Conservation (phyloP, 2,113 vertebrate species). For the Bungarus multicinctus region DNA sequence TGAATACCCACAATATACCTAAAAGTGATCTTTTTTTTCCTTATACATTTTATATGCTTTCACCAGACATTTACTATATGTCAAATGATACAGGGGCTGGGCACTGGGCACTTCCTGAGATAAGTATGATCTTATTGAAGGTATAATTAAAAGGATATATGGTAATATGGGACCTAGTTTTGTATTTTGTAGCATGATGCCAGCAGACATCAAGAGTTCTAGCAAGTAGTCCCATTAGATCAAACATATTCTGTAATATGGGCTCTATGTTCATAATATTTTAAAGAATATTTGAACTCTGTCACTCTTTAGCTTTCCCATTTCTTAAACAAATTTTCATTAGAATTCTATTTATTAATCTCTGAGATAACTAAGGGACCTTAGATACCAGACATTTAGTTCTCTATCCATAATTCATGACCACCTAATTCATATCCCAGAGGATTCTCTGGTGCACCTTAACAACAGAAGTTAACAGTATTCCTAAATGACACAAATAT, state of each 20-base stretch:
- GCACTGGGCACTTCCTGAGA: background rate
- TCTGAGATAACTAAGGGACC: slow-evolving; percentile 42
- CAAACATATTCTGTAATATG: background rate
- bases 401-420: slow-evolving; percentile 67
- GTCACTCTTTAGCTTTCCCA: slow-evolving; percentile 1
- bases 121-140: background rate
- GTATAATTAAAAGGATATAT: background rate
- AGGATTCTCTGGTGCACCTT: slow-evolving; percentile 55
- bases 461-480: slow-evolving; percentile 60
- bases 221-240: background rate
- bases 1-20: background rate
- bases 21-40: background rate
- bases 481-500: slow-evolving; percentile 36
- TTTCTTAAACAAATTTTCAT: slow-evolving; percentile 35
- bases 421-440: slow-evolving; percentile 55
- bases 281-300: background rate
- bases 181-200: background rate
- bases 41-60: background rate
- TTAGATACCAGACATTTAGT: slow-evolving; percentile 59
- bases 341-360: slow-evolving; percentile 57
- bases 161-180: background rate
- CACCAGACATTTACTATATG: background rate
- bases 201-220: background rate
- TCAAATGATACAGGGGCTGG: background rate
- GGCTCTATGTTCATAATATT: background rate